Evolutionary conservation across 2,113 vertebrate genomes (phyloP), one percentile per base, ranked within the genome.

Genomic region (Notarius lentiginosus): DNA sequence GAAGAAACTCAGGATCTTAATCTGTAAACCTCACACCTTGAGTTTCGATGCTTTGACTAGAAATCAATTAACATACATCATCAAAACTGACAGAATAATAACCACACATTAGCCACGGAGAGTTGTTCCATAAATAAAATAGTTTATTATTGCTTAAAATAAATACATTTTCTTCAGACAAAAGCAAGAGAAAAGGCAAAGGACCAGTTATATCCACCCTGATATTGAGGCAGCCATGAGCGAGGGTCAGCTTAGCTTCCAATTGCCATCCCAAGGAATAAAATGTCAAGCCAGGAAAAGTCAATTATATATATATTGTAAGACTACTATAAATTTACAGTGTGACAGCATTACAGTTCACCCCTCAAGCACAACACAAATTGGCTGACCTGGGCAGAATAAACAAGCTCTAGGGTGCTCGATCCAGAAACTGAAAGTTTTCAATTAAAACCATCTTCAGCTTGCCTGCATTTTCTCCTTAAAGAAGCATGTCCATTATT

Each of bases 261-360:
- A 65, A 30, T 49, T 47, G 83, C 82, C 55, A 61, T 56, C 51
- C 22, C 82, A 65, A 72, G 41, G 73, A 77, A 82, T 66, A 77
- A 83, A 56, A 58, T 56, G 41, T 89, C 73, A 80, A 85, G 79
- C 56, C 83, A 80, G 49, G 22, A 70, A 70, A 73, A 85, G 86
- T 86, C 20, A 61, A 65, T 80, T 47, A 58, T 9, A 79, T 9
- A 79, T 75, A 60, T 61, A 6, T 41, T 41, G 27, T 47, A 79
- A 41, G 30, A 10, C 58, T 9, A 63, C 65, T 79, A 70, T 63
- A 68, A 65, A 83, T 85, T 47, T 85, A 89, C 89, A 91, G 89
- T 82, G 87, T 88, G 90, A 93, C 90, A 91, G 90, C 90, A 92
- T 93, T 94, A 89, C 86, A 53, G 90, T 91, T 93, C 83, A 84